Base-by-base conservation (phyloP, 2,888 invertebrate species). In the Arrhopalites spinosus region DNA sequence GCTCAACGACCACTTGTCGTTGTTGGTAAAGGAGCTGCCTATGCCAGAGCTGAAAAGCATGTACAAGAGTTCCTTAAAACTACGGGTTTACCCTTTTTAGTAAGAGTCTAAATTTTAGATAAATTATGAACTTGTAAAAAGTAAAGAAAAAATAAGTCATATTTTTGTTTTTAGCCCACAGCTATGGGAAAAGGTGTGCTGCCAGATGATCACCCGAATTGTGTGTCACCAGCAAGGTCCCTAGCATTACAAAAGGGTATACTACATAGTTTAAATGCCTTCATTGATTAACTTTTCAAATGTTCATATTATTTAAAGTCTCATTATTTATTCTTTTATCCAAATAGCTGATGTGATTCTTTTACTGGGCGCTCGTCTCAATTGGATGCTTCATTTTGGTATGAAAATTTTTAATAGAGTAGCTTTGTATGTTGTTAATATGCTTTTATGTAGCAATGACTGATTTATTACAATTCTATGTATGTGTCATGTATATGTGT, bases 381-480 rank as follows among this genome's bases (percentile, higher is more conserved):
- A 98, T 87, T 98, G 98, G 98, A 98, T 98, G 87, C 88, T 98
- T 78, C 98, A 98, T 87, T 98, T 98, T 87, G 98, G 98, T 1
- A n/a, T n/a, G n/a, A n/a, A n/a, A n/a, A n/a, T n/a, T n/a, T n/a
- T n/a, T n/a, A n/a, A n/a, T n/a, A n/a, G n/a, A n/a, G n/a, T n/a
- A n/a, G n/a, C n/a, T n/a, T n/a, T n/a, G n/a, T n/a, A n/a, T n/a
- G n/a, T n/a, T n/a, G n/a, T n/a, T n/a, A n/a, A n/a, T n/a, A n/a
- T n/a, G n/a, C n/a, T n/a, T n/a, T n/a, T n/a, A n/a, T n/a, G n/a
- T n/a, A n/a, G n/a, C n/a, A n/a, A n/a, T n/a, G n/a, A n/a, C n/a
- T n/a, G n/a, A n/a, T n/a, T n/a, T n/a, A n/a, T n/a, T n/a, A n/a
- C n/a, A n/a, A n/a, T n/a, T n/a, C n/a, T n/a, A n/a, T n/a, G n/a